These are phyloP conservation scores for Hestina assimilis DNA, from an alignment of 1,140 invertebrate genomes.

Conservation along the genomic window DNA sequence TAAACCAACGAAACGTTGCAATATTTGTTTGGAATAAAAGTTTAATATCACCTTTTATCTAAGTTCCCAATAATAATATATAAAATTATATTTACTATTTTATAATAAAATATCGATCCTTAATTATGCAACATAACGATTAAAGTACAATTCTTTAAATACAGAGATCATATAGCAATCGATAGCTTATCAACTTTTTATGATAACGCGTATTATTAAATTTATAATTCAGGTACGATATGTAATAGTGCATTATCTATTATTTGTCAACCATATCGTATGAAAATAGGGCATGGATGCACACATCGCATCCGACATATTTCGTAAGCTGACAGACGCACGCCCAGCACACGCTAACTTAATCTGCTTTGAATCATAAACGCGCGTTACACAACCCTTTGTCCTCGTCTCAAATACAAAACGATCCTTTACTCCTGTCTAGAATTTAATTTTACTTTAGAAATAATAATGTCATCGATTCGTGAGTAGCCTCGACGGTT, in stretches of 20 bases:
- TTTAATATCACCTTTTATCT: too few species aligned
- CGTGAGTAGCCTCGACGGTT: too few species aligned
- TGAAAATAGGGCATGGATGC: conserved; percentile 36
- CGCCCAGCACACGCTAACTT: conserved; percentile 26
- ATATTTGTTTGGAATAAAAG: too few species aligned
- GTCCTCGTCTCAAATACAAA: conserved; percentile 1
- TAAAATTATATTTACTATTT: too few species aligned
- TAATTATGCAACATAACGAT: not conserved
- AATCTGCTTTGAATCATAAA: conserved; percentile 15
- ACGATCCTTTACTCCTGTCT: not conserved
- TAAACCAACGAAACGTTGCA: too few species aligned
- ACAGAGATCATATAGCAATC: not conserved
- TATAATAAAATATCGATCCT: too few species aligned
- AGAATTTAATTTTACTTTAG: not conserved
- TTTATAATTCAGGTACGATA: not conserved
- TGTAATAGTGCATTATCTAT: not conserved
- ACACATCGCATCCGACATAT: conserved; percentile 33
- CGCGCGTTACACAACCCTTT: conserved; percentile 12
- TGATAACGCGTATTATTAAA: not conserved
- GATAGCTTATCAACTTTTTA: not conserved
- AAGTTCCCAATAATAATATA: too few species aligned
- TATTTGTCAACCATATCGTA: conserved; percentile 12
- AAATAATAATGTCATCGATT: too few species aligned
- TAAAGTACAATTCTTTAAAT: not conserved
- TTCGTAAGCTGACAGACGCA: conserved; percentile 31